Evolutionary conservation across 2,797 vertebrate species (phyloP).

Genomic region (Silurus lanzhouensis): DNA sequence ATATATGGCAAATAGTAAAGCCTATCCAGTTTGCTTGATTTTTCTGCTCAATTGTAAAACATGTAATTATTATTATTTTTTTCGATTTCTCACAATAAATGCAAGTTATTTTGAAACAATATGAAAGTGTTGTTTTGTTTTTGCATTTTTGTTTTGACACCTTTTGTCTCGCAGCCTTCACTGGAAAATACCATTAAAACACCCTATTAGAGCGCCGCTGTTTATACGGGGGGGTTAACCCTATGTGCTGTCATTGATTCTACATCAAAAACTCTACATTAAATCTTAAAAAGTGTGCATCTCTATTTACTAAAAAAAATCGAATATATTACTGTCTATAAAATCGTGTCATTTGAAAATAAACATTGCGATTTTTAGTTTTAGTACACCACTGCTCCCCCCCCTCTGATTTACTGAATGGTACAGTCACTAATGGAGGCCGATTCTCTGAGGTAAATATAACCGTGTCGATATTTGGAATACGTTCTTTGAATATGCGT

Average conservation of each 20-base stretch:
- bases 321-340: not conserved
- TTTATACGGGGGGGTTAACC: not conserved
- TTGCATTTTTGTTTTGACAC: not conserved
- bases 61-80: not conserved
- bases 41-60: not conserved
- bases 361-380: not conserved
- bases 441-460: conserved; percentile 72
- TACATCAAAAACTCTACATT: not conserved
- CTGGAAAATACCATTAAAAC: conserved; percentile 37
- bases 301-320: too few species aligned
- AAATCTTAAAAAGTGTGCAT: not conserved
- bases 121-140: not conserved
- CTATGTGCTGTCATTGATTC: not conserved
- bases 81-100: not conserved
- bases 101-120: not conserved
- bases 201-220: not conserved
- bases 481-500: not conserved
- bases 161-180: not conserved
- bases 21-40: not conserved
- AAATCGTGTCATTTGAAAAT: too few species aligned
- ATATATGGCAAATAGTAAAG: conserved; percentile 53
- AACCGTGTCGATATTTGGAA: conserved; percentile 50
- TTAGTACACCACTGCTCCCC: not conserved
- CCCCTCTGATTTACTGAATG: conserved; percentile 41
- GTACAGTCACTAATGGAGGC: conserved; percentile 73